Evolutionary conservation across 2,797 vertebrate genomes (phyloP), one percentile per base, ranked within the genome.

Genomic region (Phrynocephalus forsythii): DNA sequence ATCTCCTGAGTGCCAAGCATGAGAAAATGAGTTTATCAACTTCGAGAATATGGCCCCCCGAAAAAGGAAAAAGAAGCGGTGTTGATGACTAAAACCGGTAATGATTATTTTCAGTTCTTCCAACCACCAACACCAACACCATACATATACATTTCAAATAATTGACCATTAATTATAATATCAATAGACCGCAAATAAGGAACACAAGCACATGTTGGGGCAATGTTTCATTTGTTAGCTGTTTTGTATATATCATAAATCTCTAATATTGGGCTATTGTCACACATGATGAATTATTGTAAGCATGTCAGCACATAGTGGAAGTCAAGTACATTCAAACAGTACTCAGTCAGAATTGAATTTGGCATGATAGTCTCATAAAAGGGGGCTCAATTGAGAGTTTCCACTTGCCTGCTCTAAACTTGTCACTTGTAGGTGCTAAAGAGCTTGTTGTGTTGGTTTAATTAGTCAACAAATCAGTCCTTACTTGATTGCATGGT

Each of bases 321-420:
- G 96, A 97, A 98, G 98, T 99, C 98, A 98, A 99, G 98, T 98
- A 98, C 97, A 97, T 97, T 98, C 97, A 98, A 99, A 98, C 98
- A 98, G 98, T 98, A 98, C 98, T 98, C 98, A 99, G 98, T 98
- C 97, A 97, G 98, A 98, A 98, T 98, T 98, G 97, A 98, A 98
- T 98, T 98, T 99, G 98, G 97, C 97, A 98, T 98, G 98, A 98
- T 98, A 97, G 97, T 97, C 98, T 98, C 97, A 97, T 98, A 97
- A 97, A 98, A 97, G 97, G 97, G 97, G 97, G 97, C 98, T 99
- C 98, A 97, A 97, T 97, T 97, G 97, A 97, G 97, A 97, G 97
- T 98, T 97, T 97, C 97, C 98, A 98, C 98, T 98, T 97, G 98
- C 98, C 98, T 97, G 93, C 97, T 97, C 97, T 98, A 98, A 98